A percentile compares a stretch with the other conserved stretches of the same genome.
phyloP scores from a whole-genome alignment of 1,140 invertebrate species.

The Linepithema humile region DNA sequence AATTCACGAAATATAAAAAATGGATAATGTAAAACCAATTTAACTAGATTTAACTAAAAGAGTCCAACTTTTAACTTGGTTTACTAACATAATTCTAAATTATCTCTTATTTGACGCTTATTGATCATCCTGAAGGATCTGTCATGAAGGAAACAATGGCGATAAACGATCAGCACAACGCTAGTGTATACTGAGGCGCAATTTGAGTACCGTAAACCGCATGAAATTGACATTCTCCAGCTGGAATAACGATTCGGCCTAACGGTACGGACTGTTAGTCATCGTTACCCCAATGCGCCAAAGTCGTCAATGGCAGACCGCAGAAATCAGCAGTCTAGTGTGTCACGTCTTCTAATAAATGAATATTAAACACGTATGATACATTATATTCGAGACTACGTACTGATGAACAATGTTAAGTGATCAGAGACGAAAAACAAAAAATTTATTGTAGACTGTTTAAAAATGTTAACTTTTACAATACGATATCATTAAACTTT shows the following conservation, averaged over 20 bases:
- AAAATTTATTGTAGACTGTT: background rate
- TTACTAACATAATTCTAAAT: background rate
- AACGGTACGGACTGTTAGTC: conserved; percentile 80
- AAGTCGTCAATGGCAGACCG: conserved; percentile 53
- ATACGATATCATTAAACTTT: background rate
- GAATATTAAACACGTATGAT: too few species aligned
- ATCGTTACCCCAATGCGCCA: conserved; percentile 73
- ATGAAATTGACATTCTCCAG: conserved; percentile 81
- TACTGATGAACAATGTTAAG: background rate
- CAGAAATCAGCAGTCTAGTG: background rate
- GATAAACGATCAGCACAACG: conserved; percentile 42
- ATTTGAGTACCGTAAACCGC: conserved; percentile 81
- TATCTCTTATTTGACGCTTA: background rate
- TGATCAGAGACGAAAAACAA: background rate
- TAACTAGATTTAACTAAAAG: background rate
- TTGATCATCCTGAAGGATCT: conserved; percentile 5
- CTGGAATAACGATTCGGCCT: conserved; percentile 78
- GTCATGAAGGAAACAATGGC: conserved; percentile 30
- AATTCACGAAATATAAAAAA: background rate
- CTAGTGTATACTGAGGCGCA: conserved; percentile 74
- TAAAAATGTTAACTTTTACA: background rate
- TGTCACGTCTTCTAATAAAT: background rate
- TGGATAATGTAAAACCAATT: background rate
- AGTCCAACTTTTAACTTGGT: background rate
- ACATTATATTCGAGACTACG: background rate